Percentiles rank a stretch among this genome's conserved stretches.
phyloP scores from a whole-genome alignment of 2,113 vertebrate species.

The Petaurus breviceps region DNA sequence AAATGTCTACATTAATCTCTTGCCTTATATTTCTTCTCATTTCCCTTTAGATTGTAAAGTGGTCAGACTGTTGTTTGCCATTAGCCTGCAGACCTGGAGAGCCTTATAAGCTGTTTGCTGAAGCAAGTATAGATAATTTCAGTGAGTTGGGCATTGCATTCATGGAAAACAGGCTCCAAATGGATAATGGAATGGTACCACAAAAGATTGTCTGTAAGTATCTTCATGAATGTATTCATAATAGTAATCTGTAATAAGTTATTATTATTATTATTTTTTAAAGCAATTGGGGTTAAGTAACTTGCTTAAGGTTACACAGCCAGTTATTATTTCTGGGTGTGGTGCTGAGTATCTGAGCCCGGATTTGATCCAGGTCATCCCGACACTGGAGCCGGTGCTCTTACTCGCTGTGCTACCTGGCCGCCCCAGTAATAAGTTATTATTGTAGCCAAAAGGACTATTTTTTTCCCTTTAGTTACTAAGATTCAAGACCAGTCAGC shows the following conservation, averaged over 20 bases:
- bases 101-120: conserved; percentile 90
- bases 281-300: too few species aligned
- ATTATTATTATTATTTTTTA: too few species aligned
- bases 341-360: too few species aligned
- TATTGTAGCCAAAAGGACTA: background rate
- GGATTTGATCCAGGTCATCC: too few species aligned
- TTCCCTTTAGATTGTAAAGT: conserved; percentile 88
- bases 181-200: conserved; percentile 92
- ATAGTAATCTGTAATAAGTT: rapidly evolving
- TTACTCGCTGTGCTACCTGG: too few species aligned
- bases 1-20: background rate
- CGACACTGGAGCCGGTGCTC: too few species aligned
- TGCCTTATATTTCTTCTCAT: background rate
- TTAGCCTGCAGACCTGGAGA: conserved; percentile 90
- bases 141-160: conserved; percentile 94
- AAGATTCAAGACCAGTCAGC: background rate
- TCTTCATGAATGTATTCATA: background rate
- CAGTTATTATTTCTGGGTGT: too few species aligned
- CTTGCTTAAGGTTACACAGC: too few species aligned
- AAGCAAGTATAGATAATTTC: conserved; percentile 93
- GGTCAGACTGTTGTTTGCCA: conserved; percentile 93
- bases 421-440: rapidly evolving
- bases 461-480: rapidly evolving
- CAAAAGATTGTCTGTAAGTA: conserved; percentile 95
- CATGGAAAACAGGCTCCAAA: conserved; percentile 92